Evolutionary conservation across 2,888 invertebrate genomes (phyloP), one percentile per base, ranked within the genome.

Genomic region (Plusia festucae): DNA sequence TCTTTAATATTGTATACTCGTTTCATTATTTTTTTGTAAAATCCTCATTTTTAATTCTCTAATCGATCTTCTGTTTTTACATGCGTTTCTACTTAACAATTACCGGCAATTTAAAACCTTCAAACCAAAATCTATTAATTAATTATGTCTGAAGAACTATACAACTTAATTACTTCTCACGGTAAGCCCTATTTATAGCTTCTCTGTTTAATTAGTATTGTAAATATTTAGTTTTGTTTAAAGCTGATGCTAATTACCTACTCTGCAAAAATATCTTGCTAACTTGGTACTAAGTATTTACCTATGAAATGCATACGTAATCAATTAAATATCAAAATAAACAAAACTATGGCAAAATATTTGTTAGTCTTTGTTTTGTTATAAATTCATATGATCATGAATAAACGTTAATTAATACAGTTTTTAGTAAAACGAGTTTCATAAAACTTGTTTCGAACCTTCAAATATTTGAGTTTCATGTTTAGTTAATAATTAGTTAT

Each of bases 81-180:
- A 13, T 11, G 52, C 24, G 46, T 30, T 44, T 32, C 11, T 49
- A 58, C 16, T 40, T 61, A 66, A 51, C 34, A 51, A 18, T 40
- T 11, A 24, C 46, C 16, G 24, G 40, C 34, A 15, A 63, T 18
- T 65, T 51, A 24, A 3, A 51, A 59, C 60, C 65, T 76, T 65
- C 58, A 65, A 55, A 53, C 30, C 51, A 59, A 55, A 71, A 60
- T 58, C 30, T 51, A 60, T 61, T 62, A 15, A 54, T 27, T 53
- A 51, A 55, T 54, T 59, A 34, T 46, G 56, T n/a, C 20, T 59
- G 20, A 59, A 59, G 53, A 44, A 18, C 51, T 53, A 72, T n/a
- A 60, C 46, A 68, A 52, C 27, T 46, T 72, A 75, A 78, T 78
- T 62, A 73, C 53, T 78, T 72, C 69, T 69, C 72, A 69, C 53